A percentile compares a stretch with the other conserved stretches of the same genome.
Conservation (phyloP, 30 jellyfish, hydroid and myxozoan genomes). For the Pseudorhiza aurosa region DNA sequence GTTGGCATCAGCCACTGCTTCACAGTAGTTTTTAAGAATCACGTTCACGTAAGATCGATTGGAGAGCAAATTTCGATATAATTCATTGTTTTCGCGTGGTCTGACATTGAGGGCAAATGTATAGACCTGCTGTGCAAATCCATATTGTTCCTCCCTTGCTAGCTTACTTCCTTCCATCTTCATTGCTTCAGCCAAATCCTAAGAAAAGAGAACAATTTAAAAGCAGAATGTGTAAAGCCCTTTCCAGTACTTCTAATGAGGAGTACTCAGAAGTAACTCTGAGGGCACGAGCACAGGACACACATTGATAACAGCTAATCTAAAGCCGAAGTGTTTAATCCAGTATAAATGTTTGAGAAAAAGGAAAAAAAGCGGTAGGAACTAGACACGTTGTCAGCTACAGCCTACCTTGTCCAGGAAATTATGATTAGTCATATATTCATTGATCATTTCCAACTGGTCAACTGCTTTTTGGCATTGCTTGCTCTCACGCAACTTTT, state of each 20-base stretch:
- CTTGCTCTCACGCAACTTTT: background rate
- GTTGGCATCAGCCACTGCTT: conserved; percentile 36
- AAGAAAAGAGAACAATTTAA: background rate
- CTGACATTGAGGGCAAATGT: conserved; percentile 17
- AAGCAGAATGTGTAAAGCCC: background rate
- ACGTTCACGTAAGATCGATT: conserved; percentile 29
- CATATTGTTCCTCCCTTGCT: background rate
- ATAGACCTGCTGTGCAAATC: conserved; percentile 19
- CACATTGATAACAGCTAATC: too few relatives aligned
- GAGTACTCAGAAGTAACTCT: too few relatives aligned
- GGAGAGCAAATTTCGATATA: conserved; percentile 39
- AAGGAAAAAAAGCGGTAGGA: too few relatives aligned
- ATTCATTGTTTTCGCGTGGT: background rate
- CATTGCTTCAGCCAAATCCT: conserved; percentile 33
- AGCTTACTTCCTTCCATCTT: conserved; percentile 25
- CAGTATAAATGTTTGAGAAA: too few relatives aligned
- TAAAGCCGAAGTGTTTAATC: too few relatives aligned
- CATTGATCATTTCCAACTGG: background rate
- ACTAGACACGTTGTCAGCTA: too few relatives aligned
- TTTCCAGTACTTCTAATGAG: too few relatives aligned
- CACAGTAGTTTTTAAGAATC: background rate
- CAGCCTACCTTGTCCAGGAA: too few relatives aligned
- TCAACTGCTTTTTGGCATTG: conserved; percentile 7
- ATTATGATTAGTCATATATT: too few relatives aligned
- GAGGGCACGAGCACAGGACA: too few relatives aligned